These are phyloP conservation scores for Caenorhabditis japonica DNA, from an alignment of 2,888 invertebrate genomes.

Conservation along the genomic window DNA sequence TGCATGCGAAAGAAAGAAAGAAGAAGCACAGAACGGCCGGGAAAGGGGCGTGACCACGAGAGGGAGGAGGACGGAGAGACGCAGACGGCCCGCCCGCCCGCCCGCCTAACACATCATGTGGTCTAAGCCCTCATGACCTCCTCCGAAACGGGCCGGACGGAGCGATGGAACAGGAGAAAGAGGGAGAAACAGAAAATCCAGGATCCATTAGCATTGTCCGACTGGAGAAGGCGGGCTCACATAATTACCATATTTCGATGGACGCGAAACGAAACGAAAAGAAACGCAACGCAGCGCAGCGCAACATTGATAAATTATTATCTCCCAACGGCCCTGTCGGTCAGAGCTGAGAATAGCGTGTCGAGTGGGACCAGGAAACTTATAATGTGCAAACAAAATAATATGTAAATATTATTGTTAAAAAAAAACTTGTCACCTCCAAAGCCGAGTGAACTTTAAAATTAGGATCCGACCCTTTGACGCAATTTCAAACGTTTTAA, in stretches of 20 bases:
- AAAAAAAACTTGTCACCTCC: too few species aligned
- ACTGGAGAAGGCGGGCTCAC: slow-evolving; percentile 10
- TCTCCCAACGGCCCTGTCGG: too few species aligned
- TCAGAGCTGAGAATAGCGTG: too few species aligned
- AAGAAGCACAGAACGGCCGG: slow-evolving; percentile 35
- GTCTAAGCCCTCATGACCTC: slow-evolving; percentile 35
- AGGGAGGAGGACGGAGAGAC: slow-evolving; percentile 9
- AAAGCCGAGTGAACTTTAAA: too few species aligned
- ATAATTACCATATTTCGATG: slow-evolving; percentile 20
- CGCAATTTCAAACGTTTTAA: too few species aligned
- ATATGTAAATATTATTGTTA: too few species aligned
- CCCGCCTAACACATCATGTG: slow-evolving; percentile 8
- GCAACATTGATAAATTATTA: slow-evolving; percentile 6
- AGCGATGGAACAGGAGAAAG: background rate
- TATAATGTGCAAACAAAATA: too few species aligned
- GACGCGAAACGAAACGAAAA: background rate
- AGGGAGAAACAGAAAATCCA: slow-evolving; percentile 10
- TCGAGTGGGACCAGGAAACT: too few species aligned
- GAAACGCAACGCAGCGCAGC: too few species aligned
- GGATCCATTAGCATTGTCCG: slow-evolving; percentile 6
- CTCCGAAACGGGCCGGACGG: background rate
- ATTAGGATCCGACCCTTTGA: too few species aligned
- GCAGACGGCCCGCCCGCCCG: background rate
- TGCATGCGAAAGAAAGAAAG: slow-evolving; percentile 10
- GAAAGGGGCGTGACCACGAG: slow-evolving; percentile 7